Base-by-base conservation (phyloP, 2,113 vertebrate genomes). In the Entosphenus tridentatus region DNA sequence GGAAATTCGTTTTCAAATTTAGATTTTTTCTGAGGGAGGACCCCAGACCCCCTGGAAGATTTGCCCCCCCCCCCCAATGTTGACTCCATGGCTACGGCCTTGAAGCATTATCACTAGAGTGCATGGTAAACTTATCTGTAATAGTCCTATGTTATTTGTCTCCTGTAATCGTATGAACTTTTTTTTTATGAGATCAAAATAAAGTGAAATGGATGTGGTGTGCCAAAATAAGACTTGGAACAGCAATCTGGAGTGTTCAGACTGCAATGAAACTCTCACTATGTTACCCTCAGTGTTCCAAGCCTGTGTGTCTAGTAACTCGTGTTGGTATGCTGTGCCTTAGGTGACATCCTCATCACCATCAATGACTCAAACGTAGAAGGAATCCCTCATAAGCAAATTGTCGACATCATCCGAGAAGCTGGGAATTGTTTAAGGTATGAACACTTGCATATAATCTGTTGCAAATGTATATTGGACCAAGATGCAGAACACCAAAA, bases 371-470 rank as follows among this genome's bases (percentile, higher is more conserved):
- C 82, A 56, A 85, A 57, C 77, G 82, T 78, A 0, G 80, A 87
- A 73, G 87, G 88, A 0, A 83, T 79, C 11, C 80, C 75, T 2
- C 86, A 89, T 76, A 84, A 84, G 71, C 79, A 83, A 57, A 82
- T 90, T 4, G 81, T 91, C 9, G 77, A 85, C 69, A 74, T 87
- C 72, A 90, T 98, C 72, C 79, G 76, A 76, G 77, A 86, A 1
- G 86, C 89, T 11, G 81, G 82, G 77, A 92, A 89, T 76, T 75
- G 74, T 17, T 72, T 98, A 72, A 87, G 79, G 93, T 98, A 77
- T 11, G 62, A 39, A 39, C 39, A 39, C 39, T 39, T 39, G 39
- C 39, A 39, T 39, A 39, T 39, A 39, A 39, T 39, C 39, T 39
- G 39, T 39, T 39, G 39, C 39, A 39, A 39, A 6, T 39, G 39